Evolutionary conservation across 2,113 vertebrate genomes (phyloP), one percentile per base, ranked within the genome.

Genomic region (Ia io): DNA sequence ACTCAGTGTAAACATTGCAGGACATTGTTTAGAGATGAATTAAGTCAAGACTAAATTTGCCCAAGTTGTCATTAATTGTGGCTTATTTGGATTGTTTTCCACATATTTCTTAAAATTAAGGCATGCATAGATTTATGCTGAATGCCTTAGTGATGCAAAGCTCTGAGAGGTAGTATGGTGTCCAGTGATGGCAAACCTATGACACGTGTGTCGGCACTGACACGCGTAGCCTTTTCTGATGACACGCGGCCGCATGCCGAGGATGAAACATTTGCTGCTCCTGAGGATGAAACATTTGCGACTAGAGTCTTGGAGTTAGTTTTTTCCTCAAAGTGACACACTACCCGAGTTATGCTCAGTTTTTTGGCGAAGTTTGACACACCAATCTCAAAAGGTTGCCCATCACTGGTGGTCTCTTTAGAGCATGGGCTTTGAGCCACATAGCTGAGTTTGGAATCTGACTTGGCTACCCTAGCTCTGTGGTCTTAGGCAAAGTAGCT

Each of bases 71-170:
- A 84, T 63, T 74, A 74, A 53, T 51, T 83, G 25, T 35, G 35
- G 40, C 47, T 96, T 78, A 47, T 87, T 93, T 92, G 53, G 47
- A 87, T 87, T 61, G n/a, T 94, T 78, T 53, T 14, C 28, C 47
- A 82, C 18, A 35, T 89, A 71, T n/a, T 91, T 71, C 67, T 18
- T 86, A 35, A 83, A 86, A 73, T 84, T 47, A 18, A 32, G 40
- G 63, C 6, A n/a, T 42, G 0, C 56, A 47, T n/a, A 4, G 25
- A 51, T 32, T 53, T 91, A 13, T 65, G 70, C 30, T 30, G 40
- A 44, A 14, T 49, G 11, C 20, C 11, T 78, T 63, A 23, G 51
- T 10, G 47, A 53, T 44, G 28, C 51, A 51, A 65, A 93, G n/a
- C 42, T 70, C 78, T 17, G 35, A 92, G 59, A 77, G 30, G 32